Evolutionary conservation across 1,140 invertebrate genomes (phyloP).

Genomic region (Aleiodes sp.): DNA sequence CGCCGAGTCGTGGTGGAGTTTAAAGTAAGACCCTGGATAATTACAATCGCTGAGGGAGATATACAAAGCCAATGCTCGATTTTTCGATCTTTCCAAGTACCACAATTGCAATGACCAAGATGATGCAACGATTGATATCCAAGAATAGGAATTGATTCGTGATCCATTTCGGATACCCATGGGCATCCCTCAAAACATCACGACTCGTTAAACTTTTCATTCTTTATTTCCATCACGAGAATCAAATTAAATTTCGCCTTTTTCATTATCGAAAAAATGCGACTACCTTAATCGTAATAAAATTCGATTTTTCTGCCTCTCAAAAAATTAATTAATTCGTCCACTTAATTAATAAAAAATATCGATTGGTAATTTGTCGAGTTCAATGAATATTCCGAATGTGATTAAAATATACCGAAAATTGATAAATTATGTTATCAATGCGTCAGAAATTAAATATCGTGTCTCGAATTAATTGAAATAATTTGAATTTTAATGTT

Average conservation of each 20-base stretch:
- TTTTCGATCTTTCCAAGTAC: background rate
- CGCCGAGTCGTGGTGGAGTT: too few relatives aligned
- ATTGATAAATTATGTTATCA: background rate
- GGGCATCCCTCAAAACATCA: background rate
- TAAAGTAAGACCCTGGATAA: background rate
- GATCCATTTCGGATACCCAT: background rate
- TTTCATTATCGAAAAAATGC: background rate
- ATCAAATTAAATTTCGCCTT: background rate
- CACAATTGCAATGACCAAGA: background rate
- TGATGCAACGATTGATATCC: background rate
- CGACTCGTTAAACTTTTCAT: background rate
- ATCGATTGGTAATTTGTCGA: too few relatives aligned
- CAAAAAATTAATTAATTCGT: too few relatives aligned
- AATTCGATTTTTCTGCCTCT: too few relatives aligned
- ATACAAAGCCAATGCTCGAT: background rate
- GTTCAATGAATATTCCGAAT: too few relatives aligned
- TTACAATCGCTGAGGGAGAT: background rate
- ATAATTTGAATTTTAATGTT: constrained; percentile 3
- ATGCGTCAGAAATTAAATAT: background rate
- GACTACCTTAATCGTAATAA: background rate
- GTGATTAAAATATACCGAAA: too few relatives aligned
- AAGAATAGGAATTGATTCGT: background rate
- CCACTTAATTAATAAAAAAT: background rate
- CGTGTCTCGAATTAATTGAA: background rate
- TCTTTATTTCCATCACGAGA: background rate